A percentile compares a stretch with the other conserved stretches of the same genome.
Evolutionary conservation across 1,140 invertebrate genomes (phyloP).

Genomic region (Eueides isabella): DNA sequence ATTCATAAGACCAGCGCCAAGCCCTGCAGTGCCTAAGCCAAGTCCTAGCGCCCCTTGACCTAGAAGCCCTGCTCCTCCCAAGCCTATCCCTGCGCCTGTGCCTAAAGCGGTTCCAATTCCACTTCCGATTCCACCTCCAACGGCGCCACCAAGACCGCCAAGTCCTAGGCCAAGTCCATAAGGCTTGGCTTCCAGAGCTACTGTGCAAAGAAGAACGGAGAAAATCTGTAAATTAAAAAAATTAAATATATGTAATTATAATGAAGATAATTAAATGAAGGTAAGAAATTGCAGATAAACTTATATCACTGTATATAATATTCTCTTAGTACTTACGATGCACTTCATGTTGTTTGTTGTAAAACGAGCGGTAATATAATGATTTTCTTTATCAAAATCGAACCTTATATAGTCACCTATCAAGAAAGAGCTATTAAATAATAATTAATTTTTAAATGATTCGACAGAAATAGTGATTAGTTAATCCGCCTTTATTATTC

Average conservation of each 20-base stretch:
- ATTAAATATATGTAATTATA: background rate
- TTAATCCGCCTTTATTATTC: conserved; percentile 5
- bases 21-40: conserved; percentile 7
- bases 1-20: background rate
- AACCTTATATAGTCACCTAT: conserved; percentile 22
- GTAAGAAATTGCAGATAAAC: too few relatives aligned
- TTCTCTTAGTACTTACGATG: conserved; percentile 33
- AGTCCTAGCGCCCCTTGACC: background rate
- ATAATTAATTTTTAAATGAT: conserved; percentile 16
- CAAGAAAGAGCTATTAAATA: conserved; percentile 20
- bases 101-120: conserved; percentile 15
- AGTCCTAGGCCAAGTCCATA: background rate
- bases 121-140: background rate
- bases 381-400: background rate
- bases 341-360: conserved; percentile 35
- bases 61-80: background rate
- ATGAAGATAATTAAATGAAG: background rate
- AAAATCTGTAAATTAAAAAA: conserved; percentile 25
- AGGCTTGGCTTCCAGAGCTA: conserved; percentile 20
- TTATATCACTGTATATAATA: background rate
- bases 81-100: background rate
- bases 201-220: conserved; percentile 15
- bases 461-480: background rate
- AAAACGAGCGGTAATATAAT: background rate
- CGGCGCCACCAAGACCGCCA: background rate